Conservation (phyloP, 2,797 vertebrate species). For the Dendrocincla fuliginosa region DNA sequence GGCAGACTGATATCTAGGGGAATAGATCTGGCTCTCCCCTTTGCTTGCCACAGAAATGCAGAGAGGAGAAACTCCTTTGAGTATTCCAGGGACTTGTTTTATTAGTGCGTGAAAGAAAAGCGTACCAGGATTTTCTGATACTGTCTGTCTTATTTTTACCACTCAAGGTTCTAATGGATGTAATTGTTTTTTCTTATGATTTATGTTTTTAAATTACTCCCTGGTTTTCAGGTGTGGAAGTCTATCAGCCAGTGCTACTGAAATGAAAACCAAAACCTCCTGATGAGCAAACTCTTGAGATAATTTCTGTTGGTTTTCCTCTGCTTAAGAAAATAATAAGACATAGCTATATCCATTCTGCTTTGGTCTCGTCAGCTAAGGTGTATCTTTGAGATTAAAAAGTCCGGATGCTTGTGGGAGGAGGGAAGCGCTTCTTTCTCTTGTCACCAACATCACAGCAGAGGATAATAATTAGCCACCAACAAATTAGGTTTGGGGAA, state of each 20-base stretch:
- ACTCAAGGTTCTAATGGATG: not conserved
- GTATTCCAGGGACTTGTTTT: not conserved
- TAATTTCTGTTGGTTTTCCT: not conserved
- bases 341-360: not conserved
- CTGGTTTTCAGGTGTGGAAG: not conserved
- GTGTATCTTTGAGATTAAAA: not conserved
- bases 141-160: not conserved
- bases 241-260: not conserved
- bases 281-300: not conserved
- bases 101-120: not conserved
- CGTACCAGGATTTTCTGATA: not conserved
- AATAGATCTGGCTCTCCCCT: not conserved
- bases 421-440: not conserved
- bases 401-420: not conserved
- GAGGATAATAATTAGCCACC: constrained; percentile 8
- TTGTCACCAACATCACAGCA: not conserved
- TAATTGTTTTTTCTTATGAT: not conserved
- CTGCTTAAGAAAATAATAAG: not conserved
- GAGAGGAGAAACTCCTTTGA: not conserved
- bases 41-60: not conserved
- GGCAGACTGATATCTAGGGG: not conserved
- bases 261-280: not conserved
- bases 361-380: not conserved
- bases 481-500: not conserved
- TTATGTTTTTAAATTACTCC: not conserved